Evolutionary conservation across 1,140 invertebrate species (phyloP).

Genomic region (Papilio dardanus): DNA sequence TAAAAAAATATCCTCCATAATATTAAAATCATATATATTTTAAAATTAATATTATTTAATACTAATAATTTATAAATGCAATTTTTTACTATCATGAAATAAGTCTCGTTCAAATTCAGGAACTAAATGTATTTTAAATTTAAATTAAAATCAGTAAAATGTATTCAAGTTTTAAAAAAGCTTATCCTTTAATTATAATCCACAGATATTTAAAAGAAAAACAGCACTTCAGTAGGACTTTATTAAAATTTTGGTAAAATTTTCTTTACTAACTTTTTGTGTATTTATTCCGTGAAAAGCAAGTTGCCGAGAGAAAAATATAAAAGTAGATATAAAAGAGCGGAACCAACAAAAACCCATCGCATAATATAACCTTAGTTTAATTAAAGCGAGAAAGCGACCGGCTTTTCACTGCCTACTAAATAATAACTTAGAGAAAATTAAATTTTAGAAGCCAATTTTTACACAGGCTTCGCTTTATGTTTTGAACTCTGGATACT

Average conservation of each 20-base stretch:
- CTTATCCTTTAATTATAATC: not conserved
- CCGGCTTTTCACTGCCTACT: slow-evolving; percentile 37
- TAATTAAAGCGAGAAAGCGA: slow-evolving; percentile 37
- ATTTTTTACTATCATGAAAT: no score
- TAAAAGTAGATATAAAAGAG: slow-evolving; percentile 31
- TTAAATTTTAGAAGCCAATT: slow-evolving; percentile 37
- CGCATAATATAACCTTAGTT: slow-evolving; percentile 36
- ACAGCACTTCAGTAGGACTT: not conserved
- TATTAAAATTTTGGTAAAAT: slow-evolving; percentile 1
- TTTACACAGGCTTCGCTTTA: slow-evolving; percentile 19
- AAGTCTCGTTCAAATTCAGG: not conserved
- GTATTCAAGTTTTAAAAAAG: not conserved
- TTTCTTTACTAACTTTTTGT: slow-evolving; percentile 20
- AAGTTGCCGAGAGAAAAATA: slow-evolving; percentile 25
- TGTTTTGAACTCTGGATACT: slow-evolving; percentile 28
- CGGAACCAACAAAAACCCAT: slow-evolving; percentile 35
- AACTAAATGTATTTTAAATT: not conserved
- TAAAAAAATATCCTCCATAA: no score
- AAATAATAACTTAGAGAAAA: slow-evolving; percentile 36
- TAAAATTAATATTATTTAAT: no score
- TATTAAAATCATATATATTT: no score
- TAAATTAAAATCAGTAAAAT: not conserved
- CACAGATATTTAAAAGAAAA: not conserved
- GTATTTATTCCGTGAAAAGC: slow-evolving; percentile 25
- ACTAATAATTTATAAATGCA: no score